Conservation (phyloP, 2,888 invertebrate species). For the Pteria penguin region DNA sequence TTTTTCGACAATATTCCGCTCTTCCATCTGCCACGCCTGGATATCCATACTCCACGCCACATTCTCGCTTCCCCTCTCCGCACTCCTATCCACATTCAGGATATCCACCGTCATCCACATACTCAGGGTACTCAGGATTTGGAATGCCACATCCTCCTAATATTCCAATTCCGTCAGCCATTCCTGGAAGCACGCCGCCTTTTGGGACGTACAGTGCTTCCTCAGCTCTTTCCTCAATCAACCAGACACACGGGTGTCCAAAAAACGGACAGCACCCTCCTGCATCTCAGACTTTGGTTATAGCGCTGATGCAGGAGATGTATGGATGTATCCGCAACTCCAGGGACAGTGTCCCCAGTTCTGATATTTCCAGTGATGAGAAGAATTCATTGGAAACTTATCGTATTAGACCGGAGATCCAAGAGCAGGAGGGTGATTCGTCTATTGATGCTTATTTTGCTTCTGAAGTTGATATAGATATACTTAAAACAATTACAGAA, state of each 20-base stretch:
- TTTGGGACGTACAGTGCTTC: conserved; percentile 37
- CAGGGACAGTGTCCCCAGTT: conserved; percentile 26
- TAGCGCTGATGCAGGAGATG: conserved; percentile 66
- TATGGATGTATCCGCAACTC: conserved; percentile 48
- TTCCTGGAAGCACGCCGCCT: conserved; percentile 35
- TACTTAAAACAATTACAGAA: no score
- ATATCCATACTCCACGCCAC: conserved; percentile 52
- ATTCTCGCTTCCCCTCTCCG: conserved; percentile 2
- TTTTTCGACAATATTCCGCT: conserved; percentile 57
- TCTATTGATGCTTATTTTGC: no score
- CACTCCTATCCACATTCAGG: conserved; percentile 4
- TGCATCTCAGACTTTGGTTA: conserved; percentile 65
- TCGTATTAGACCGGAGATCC: no score
- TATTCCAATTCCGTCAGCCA: conserved; percentile 48
- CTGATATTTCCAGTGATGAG: conserved; percentile 7
- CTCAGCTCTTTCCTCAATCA: conserved; percentile 25
- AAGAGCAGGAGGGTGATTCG: no score
- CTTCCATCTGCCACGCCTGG: conserved; percentile 56
- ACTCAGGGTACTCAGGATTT: conserved; percentile 47
- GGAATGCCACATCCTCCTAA: conserved; percentile 44
- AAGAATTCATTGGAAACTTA: no score
- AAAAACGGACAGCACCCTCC: conserved; percentile 69
- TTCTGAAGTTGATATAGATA: no score
- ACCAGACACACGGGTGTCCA: conserved; percentile 64
- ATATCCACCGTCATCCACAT: neutral